These are phyloP conservation scores for Candidula unifasciata DNA, from an alignment of 2,888 invertebrate genomes.

Conservation along the genomic window DNA sequence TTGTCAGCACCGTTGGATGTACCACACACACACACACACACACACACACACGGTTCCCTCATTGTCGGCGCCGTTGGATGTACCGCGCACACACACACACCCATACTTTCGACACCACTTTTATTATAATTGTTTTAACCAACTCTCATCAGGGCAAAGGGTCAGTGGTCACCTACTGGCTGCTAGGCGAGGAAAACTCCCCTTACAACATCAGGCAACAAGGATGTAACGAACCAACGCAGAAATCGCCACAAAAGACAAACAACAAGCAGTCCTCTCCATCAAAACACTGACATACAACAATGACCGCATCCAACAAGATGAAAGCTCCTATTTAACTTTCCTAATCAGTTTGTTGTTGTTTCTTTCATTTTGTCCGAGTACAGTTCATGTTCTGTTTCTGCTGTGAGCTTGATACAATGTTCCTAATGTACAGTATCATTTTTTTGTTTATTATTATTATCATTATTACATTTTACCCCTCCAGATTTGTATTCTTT, in stretches of 20 bases:
- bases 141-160: conserved; percentile 67
- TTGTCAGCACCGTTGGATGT: too few relatives aligned
- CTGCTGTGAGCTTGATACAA: too few relatives aligned
- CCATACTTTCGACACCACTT: too few relatives aligned
- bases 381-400: not conserved
- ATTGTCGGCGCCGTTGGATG: too few relatives aligned
- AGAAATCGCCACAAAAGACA: conserved; percentile 13
- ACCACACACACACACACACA: too few relatives aligned
- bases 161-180: conserved; percentile 69
- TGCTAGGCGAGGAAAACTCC: conserved; percentile 63
- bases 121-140: too few relatives aligned
- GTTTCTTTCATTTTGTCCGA: not conserved
- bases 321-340: not conserved
- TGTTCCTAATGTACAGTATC: too few relatives aligned
- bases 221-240: conserved; percentile 42
- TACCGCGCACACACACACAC: too few relatives aligned
- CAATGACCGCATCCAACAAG: not conserved
- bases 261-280: not conserved
- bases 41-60: too few relatives aligned
- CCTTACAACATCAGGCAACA: conserved; percentile 50
- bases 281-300: conserved; percentile 21
- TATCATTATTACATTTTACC: too few relatives aligned
- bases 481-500: too few relatives aligned
- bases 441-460: too few relatives aligned
- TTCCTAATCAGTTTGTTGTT: not conserved